Base-by-base conservation (phyloP, 1,140 invertebrate genomes). In the Chironomus tepperi region DNA sequence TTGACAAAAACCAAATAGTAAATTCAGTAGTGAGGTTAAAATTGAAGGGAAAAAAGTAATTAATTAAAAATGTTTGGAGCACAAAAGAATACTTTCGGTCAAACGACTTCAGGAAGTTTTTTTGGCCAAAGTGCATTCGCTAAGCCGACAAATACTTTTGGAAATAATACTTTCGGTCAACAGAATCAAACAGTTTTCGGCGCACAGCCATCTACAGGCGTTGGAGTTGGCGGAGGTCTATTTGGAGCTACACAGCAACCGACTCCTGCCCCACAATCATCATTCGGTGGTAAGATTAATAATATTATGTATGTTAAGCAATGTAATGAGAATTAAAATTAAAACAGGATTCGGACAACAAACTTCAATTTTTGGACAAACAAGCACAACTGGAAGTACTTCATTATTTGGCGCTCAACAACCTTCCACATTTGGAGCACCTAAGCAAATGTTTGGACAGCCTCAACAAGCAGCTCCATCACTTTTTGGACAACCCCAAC, bases 391-490 rank as follows among this genome's bases (percentile, higher is more conserved):
- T 43, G 57, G 78, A 34, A 79, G 76, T 43, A 75, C 79, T 24
- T 77, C 79, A 65, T 83, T 89, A 5, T 89, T 89, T 80, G 87
- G 86, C 6, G 81, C 84, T 75, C 77, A 79, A 0, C 79, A 83
- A 0, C 82, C 86, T 1, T 82, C 85, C 1, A 84, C 88, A 0
- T 91, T 90, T 81, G 88, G 88, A 7, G 87, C 89, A 15, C 83
- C 73, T 89, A 88, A 77, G 83, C 87, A 84, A 34, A 84, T 84
- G 9, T 87, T 89, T 78, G 84, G 84, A 65, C 89, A 88, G 79
- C 83, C 84, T 1, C 79, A 81, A 12, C 81, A 84, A 42, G 81
- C 84, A 9, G 80, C 84, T 1, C 80, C 81, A 6, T 83, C 84
- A n/a, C 77, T 89, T 5, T 89, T 89, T 79, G 86, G 87, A 0